Conservation (phyloP, 2,888 invertebrate genomes). For the Brachylomia viminalis region DNA sequence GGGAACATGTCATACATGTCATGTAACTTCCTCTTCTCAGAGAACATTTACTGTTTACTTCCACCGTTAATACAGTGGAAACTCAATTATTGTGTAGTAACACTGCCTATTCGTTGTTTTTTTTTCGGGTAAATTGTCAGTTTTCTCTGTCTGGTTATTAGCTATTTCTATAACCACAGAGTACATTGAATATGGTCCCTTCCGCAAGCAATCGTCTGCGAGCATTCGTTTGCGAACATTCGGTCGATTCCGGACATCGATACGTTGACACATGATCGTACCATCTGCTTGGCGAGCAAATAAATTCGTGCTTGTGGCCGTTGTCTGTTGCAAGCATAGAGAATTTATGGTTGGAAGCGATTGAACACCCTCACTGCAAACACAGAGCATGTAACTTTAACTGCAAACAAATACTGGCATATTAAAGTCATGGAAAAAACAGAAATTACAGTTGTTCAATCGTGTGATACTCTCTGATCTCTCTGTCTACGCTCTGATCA, state of each 20-base stretch:
- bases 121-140: not conserved
- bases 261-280: not conserved
- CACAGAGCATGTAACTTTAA: not conserved
- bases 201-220: not conserved
- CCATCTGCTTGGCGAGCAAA: not conserved
- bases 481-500: too few species aligned
- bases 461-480: too few species aligned
- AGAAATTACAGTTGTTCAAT: not conserved
- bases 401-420: not conserved
- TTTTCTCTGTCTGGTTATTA: not conserved
- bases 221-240: not conserved
- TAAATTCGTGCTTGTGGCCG: not conserved
- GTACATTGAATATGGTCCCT: not conserved
- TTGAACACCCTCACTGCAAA: not conserved
- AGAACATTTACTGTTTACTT: not conserved
- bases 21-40: not conserved
- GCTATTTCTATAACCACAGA: not conserved
- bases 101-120: not conserved
- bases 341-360: not conserved
- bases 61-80: not conserved
- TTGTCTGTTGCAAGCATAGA: not conserved
- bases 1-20: not conserved
- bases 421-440: not conserved
- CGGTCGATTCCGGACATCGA: not conserved
- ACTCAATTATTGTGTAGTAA: too few species aligned